A percentile compares a stretch with the other conserved stretches of the same genome.
phyloP scores from a whole-genome alignment of 2,113 vertebrate genomes.

The Promerops cafer region DNA sequence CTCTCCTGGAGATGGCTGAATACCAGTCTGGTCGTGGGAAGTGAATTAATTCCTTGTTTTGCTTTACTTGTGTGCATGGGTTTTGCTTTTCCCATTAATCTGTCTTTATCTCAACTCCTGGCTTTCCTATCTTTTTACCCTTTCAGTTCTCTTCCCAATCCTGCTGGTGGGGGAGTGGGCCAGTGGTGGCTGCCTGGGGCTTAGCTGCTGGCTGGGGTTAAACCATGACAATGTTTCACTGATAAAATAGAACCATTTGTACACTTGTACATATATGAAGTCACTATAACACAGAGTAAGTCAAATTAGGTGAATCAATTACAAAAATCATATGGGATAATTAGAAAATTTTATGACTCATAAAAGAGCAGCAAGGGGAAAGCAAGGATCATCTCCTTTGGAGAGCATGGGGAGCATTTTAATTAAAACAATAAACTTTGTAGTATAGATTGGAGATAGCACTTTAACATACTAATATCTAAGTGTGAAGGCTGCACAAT shows the following conservation, averaged over 20 bases:
- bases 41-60: neutral
- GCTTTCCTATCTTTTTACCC: neutral
- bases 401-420: neutral
- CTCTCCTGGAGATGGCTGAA: neutral
- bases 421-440: conserved; percentile 63
- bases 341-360: neutral
- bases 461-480: neutral
- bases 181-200: neutral
- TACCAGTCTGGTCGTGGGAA: neutral
- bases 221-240: accelerated
- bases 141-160: neutral
- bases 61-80: neutral
- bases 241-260: neutral
- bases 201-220: neutral
- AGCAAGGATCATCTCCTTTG: neutral
- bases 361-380: neutral
- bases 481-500: neutral
- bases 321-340: neutral
- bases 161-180: neutral
- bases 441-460: neutral
- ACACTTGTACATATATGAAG: neutral
- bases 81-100: neutral
- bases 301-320: neutral
- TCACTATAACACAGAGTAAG: accelerated
- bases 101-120: neutral